Conservation (phyloP, 2,113 vertebrate species). For the Protobothrops flavoviridis region DNA sequence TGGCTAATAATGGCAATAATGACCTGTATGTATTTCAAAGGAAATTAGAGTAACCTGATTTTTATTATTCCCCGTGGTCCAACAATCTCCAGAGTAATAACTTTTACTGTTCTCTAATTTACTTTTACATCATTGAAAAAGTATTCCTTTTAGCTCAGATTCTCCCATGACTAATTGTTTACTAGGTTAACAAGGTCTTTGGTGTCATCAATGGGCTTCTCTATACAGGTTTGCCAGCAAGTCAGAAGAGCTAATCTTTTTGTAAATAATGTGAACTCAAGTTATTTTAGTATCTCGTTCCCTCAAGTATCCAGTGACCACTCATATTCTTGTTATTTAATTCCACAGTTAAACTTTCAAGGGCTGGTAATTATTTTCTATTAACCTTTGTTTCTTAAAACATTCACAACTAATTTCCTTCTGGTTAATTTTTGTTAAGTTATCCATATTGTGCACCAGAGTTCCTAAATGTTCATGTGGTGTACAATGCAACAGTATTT, state of each 20-base stretch:
- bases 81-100: conserved; percentile 66
- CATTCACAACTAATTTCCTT: conserved; percentile 45
- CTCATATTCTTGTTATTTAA: conserved; percentile 43
- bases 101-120: conserved; percentile 68
- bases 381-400: conserved; percentile 59
- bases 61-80: conserved; percentile 76
- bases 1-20: conserved; percentile 74
- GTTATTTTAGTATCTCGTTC: conserved; percentile 63
- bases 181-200: conserved; percentile 50
- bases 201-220: conserved; percentile 57
- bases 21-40: conserved; percentile 77
- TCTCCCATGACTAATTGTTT: conserved; percentile 65
- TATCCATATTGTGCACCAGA: neutral
- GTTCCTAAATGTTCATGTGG: neutral
- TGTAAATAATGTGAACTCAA: conserved; percentile 66
- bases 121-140: conserved; percentile 78
- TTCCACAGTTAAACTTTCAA: conserved; percentile 57
- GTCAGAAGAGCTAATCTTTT: conserved; percentile 70
- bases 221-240: conserved; percentile 63
- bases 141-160: conserved; percentile 59
- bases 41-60: conserved; percentile 77
- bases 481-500: conserved; percentile 24
- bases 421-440: conserved; percentile 49
- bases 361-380: conserved; percentile 46
- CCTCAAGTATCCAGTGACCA: conserved; percentile 59